Evolutionary conservation across 1,140 invertebrate species (phyloP).

Genomic region (Phocides pigmalion): DNA sequence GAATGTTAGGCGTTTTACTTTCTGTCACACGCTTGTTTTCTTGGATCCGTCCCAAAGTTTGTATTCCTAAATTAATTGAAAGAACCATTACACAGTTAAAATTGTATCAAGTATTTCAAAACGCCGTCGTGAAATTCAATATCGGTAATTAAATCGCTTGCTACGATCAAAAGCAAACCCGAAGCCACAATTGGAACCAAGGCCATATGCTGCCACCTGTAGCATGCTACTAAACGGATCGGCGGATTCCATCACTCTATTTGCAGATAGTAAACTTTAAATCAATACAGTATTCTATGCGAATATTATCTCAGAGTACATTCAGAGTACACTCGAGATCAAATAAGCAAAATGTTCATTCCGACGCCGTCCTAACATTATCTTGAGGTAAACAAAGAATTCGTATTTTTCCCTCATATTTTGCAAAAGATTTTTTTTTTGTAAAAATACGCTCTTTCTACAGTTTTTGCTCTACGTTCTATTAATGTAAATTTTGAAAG

Average conservation of each 20-base stretch:
- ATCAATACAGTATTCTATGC: not conserved
- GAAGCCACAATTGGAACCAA: slow-evolving; percentile 42
- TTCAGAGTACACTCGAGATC: not conserved
- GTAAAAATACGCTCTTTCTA: too few relatives aligned
- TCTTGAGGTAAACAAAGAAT: too few relatives aligned
- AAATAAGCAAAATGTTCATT: not conserved
- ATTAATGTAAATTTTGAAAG: too few relatives aligned
- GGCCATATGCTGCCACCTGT: slow-evolving; percentile 43
- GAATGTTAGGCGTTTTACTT: slow-evolving; percentile 15
- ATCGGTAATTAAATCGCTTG: slow-evolving; percentile 28
- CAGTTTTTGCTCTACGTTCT: too few relatives aligned
- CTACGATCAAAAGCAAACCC: slow-evolving; percentile 6
- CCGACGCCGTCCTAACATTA: too few relatives aligned
- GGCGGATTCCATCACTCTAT: slow-evolving; percentile 5
- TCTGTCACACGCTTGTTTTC: slow-evolving; percentile 4
- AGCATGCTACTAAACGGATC: slow-evolving; percentile 30
- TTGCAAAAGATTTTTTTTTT: too few relatives aligned
- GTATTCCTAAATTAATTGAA: slow-evolving; percentile 27
- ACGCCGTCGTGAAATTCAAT: slow-evolving; percentile 18
- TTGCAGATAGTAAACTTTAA: slow-evolving; percentile 3
- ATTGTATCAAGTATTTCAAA: slow-evolving; percentile 12
- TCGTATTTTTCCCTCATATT: too few relatives aligned
- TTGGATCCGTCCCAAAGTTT: slow-evolving; percentile 20
- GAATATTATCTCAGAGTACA: not conserved
- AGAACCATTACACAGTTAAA: not conserved